Conservation (phyloP, 2,888 invertebrate species). For the Chrysolina oricalcia region DNA sequence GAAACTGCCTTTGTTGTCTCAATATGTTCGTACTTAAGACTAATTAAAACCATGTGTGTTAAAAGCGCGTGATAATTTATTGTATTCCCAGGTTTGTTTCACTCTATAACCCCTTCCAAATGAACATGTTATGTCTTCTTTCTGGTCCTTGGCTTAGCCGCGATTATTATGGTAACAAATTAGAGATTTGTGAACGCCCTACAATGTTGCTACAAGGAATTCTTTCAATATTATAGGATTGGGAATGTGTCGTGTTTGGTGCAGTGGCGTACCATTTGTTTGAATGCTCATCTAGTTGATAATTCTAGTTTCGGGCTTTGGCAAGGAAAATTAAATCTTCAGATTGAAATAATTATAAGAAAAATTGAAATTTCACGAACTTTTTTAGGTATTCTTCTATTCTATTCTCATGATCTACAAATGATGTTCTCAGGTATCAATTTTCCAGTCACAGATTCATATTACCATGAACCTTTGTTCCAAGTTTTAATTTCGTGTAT, state of each 20-base stretch:
- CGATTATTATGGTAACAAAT: slow-evolving; percentile 44
- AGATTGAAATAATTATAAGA: no score
- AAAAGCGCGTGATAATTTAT: slow-evolving; percentile 40
- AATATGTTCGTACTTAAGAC: slow-evolving; percentile 42
- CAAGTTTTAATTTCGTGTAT: no score
- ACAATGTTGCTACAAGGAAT: slow-evolving; percentile 39
- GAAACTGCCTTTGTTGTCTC: slow-evolving; percentile 49
- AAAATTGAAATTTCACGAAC: no score
- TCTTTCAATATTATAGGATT: slow-evolving; percentile 2
- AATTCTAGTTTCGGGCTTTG: no score
- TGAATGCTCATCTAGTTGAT: no score
- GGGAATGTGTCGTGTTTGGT: not conserved
- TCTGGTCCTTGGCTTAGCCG: slow-evolving; percentile 56
- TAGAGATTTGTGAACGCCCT: slow-evolving; percentile 44
- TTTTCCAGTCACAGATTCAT: no score
- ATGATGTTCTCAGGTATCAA: no score
- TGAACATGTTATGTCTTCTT: slow-evolving; percentile 60
- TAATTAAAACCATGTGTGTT: slow-evolving; percentile 60
- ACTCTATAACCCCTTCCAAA: slow-evolving; percentile 60
- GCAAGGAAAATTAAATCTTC: no score
- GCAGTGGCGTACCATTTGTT: not conserved
- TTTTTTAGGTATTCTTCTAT: no score
- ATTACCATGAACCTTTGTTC: no score
- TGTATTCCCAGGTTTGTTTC: slow-evolving; percentile 55
- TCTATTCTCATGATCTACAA: no score